Base-by-base conservation (phyloP, 37 sponge, comb jelly and placozoan genomes). In the Halisarca cf. caerulea region DNA sequence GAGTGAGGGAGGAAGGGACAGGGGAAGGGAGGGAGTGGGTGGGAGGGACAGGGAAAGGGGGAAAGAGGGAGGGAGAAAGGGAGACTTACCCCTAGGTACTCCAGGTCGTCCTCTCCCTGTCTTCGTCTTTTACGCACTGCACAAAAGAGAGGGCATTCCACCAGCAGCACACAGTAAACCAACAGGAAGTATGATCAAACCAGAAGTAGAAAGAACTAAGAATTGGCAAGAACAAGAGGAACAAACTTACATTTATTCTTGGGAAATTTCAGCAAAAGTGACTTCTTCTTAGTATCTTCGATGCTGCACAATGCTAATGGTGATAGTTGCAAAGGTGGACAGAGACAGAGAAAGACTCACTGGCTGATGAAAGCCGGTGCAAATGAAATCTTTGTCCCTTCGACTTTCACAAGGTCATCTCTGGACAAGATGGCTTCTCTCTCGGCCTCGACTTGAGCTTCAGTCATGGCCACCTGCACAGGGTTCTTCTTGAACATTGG, bases 341-440 rank as follows among this genome's bases (percentile, higher is more conserved):
- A 47, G 51, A 47, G 51, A 14, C 11, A 47, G 11, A 11, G 51
- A 11, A 14, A 11, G 9, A 68, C 86, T 86, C 45, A 79, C 66
- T 84, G 69, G 23, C 80, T 85, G 7, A 89, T 72, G 32, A 90
- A 58, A 20, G 90, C 85, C 74, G 81, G 82, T 4, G 86, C 85
- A 54, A 93, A 82, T 28, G 66, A 44, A 40, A 95, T 85, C 91
- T 96, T 99, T 43, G 97, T 96, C 2, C 97, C 99, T 84, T 99
- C 97, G 30, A 96, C 94, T 53, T 95, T 94, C 30, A 96, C 93
- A 66, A 95, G 84, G 68, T 94, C 94, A 59, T 91, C 90, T 33
- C 89, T 82, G n/a, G 83, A n/a, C 45, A 87, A 57, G 36, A 41
- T 34, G 45, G 84, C 35, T 75, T 94, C 92, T 30, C 81, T 87